Percentiles rank a stretch among this genome's conserved stretches.
phyloP scores from a whole-genome alignment of 1,140 invertebrate genomes.

The Goniozus legneri region DNA sequence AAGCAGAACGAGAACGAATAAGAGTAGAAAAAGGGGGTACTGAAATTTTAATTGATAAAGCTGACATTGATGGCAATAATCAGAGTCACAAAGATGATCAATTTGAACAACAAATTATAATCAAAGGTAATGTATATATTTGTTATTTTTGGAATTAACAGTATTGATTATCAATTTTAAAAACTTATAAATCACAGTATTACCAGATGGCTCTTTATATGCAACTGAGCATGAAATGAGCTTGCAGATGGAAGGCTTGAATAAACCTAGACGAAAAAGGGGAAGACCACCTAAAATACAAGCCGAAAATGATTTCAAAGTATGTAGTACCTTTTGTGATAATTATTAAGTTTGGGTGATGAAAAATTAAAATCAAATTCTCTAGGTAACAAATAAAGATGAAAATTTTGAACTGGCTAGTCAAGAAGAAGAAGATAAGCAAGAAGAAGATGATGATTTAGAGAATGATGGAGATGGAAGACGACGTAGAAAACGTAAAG shows the following conservation, averaged over 20 bases:
- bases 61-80: conserved; percentile 19
- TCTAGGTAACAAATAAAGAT: conserved; percentile 33
- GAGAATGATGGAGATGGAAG: conserved; percentile 59
- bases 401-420: conserved; percentile 30
- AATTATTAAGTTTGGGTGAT: not conserved
- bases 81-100: conserved; percentile 34
- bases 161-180: conserved; percentile 5
- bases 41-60: conserved; percentile 17
- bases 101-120: conserved; percentile 51
- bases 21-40: conserved; percentile 25
- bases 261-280: conserved; percentile 64
- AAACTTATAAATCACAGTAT: conserved; percentile 40
- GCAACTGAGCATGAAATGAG: conserved; percentile 57
- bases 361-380: conserved; percentile 7
- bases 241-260: conserved; percentile 61
- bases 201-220: conserved; percentile 57
- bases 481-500: conserved; percentile 59
- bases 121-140: conserved; percentile 43
- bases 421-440: conserved; percentile 49
- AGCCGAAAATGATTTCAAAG: conserved; percentile 42
- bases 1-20: conserved; percentile 31
- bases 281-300: conserved; percentile 64
- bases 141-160: not conserved
- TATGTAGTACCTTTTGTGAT: conserved; percentile 20
- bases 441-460: conserved; percentile 48